phyloP scores from a whole-genome alignment of 92 coral and sea anemone genomes.

The Hydrozoanthus gracilis region DNA sequence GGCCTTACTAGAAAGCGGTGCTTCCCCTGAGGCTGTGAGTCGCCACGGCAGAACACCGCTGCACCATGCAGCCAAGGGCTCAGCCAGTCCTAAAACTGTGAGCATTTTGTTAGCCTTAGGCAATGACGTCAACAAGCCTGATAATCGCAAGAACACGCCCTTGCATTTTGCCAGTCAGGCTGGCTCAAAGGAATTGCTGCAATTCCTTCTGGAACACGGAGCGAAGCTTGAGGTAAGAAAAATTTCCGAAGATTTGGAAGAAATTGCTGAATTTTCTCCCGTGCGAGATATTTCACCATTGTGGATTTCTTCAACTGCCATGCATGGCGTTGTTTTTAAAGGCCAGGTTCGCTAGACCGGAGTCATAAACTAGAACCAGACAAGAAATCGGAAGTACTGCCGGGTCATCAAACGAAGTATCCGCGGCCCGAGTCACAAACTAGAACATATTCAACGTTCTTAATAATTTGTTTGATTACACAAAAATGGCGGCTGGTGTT shows the following conservation, averaged over 20 bases:
- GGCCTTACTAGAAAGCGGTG: constrained; percentile 15
- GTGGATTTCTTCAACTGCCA: no score
- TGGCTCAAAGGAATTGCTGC: not conserved
- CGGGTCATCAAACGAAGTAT: no score
- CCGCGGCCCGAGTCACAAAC: no score
- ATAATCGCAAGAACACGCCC: constrained; percentile 27
- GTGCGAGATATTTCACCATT: no score
- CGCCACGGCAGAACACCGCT: constrained; percentile 31
- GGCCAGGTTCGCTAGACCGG: no score
- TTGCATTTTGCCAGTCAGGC: constrained; percentile 25
- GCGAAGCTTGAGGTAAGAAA: constrained; percentile 18
- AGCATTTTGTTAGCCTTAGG: constrained; percentile 11
- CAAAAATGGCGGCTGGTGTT: no score
- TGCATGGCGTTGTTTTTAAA: no score
- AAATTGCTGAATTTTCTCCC: not conserved
- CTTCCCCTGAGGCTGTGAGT: constrained; percentile 29
- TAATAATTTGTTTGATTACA: no score
- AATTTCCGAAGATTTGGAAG: not conserved
- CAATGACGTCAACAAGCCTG: constrained; percentile 10
- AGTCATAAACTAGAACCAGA: no score
- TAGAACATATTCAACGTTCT: no score
- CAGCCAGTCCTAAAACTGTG: not conserved
- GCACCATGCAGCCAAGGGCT: constrained; percentile 24
- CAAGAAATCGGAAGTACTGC: no score
- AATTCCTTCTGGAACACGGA: not conserved